Evolutionary conservation across 2,888 invertebrate species (phyloP).

Genomic region (Carcina quercana): DNA sequence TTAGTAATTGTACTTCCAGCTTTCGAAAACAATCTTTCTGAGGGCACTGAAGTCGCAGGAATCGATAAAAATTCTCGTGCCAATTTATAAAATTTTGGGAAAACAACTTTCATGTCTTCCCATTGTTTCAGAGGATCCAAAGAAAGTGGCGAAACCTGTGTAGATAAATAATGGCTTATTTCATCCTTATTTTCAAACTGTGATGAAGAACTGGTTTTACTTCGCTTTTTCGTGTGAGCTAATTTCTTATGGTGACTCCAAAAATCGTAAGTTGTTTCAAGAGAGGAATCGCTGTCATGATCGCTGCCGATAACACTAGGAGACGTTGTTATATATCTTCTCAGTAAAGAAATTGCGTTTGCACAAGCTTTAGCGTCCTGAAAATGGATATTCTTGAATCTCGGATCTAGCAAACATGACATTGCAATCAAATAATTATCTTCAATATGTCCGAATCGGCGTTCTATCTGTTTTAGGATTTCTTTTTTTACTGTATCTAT

Average conservation of each 20-base stretch:
- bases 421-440: slow-evolving; percentile 15
- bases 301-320: slow-evolving; percentile 9
- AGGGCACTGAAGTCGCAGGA: slow-evolving; percentile 15
- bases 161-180: slow-evolving; percentile 10
- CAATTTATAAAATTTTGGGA: slow-evolving; percentile 12
- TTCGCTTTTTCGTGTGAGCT: slow-evolving; percentile 9
- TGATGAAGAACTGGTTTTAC: slow-evolving; percentile 8
- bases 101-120: slow-evolving; percentile 13
- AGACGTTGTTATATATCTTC: slow-evolving; percentile 13
- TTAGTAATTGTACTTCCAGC: too few species aligned
- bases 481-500: slow-evolving; percentile 12
- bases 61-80: slow-evolving; percentile 12
- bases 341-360: slow-evolving; percentile 15
- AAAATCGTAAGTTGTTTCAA: slow-evolving; percentile 15
- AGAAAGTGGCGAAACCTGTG: slow-evolving; percentile 9
- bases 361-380: slow-evolving; percentile 16
- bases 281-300: slow-evolving; percentile 11
- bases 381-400: slow-evolving; percentile 18
- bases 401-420: slow-evolving; percentile 15
- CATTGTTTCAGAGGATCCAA: slow-evolving; percentile 14
- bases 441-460: slow-evolving; percentile 19
- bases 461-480: slow-evolving; percentile 12
- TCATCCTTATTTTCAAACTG: slow-evolving; percentile 5
- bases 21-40: slow-evolving; percentile 15
- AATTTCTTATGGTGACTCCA: slow-evolving; percentile 15